Evolutionary conservation across 2,888 invertebrate species (phyloP).

Genomic region (Eutolmus rufibarbis): DNA sequence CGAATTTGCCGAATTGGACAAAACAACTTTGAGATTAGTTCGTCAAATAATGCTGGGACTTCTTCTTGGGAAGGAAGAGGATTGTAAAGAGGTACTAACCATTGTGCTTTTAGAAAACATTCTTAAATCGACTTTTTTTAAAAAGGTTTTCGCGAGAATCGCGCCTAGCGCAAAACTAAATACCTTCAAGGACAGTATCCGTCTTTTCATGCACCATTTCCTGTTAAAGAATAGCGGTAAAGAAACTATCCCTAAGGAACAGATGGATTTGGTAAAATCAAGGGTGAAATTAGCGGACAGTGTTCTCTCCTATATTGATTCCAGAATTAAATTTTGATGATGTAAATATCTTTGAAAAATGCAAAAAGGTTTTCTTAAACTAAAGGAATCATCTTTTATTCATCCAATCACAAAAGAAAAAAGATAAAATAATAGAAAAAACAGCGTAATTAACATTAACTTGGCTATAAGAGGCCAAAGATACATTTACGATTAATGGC

Average conservation of each 20-base stretch:
- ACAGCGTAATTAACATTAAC: background rate
- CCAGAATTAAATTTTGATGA: conserved; percentile 54
- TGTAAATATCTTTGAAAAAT: background rate
- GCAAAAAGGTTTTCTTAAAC: background rate
- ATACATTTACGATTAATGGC: background rate
- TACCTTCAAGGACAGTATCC: conserved; percentile 81
- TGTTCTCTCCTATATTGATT: conserved; percentile 67
- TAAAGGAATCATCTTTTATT: background rate
- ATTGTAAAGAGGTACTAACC: conserved; percentile 51
- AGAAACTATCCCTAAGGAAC: conserved; percentile 60
- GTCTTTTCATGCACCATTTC: conserved; percentile 88
- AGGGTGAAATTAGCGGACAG: conserved; percentile 73
- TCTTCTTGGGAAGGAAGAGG: conserved; percentile 70
- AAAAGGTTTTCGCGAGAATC: conserved; percentile 74
- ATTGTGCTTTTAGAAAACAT: background rate
- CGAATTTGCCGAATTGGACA: conserved; percentile 85
- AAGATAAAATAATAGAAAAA: background rate
- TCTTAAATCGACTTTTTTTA: conserved; percentile 50
- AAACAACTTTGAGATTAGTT: conserved; percentile 78
- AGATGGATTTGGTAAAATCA: conserved; percentile 65
- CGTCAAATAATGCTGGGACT: conserved; percentile 79
- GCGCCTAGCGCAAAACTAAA: conserved; percentile 77
- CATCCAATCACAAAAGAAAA: background rate
- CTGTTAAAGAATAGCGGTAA: conserved; percentile 72
- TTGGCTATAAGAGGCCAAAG: background rate